A percentile compares a stretch with the other conserved stretches of the same genome.
Evolutionary conservation across 2,113 vertebrate genomes (phyloP).

Genomic region (Dolichotis patagonum): DNA sequence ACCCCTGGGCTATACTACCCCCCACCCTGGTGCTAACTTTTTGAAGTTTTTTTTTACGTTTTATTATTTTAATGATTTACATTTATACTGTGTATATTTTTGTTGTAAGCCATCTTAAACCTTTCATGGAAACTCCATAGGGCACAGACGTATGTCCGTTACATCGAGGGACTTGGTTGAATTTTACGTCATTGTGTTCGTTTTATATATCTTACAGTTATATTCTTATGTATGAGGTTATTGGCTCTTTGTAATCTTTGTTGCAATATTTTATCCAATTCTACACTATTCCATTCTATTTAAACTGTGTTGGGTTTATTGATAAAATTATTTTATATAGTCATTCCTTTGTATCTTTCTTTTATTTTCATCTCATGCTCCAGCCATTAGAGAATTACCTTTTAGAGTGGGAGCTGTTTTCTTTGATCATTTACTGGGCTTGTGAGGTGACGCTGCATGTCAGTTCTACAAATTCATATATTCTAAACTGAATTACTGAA

Average conservation of each 20-base stretch:
- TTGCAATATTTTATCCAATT: conserved; percentile 9
- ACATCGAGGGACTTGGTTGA: background rate
- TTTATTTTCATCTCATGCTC: background rate
- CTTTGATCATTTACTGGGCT: background rate
- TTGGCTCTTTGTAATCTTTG: background rate
- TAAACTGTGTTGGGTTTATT: conserved; percentile 6
- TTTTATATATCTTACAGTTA: background rate
- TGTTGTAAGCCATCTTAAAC: background rate
- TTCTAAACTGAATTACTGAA: background rate
- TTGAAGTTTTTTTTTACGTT: background rate
- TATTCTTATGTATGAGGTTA: background rate
- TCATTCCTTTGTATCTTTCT: background rate
- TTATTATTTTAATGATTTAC: background rate
- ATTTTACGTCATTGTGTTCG: background rate
- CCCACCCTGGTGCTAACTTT: background rate
- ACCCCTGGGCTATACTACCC: background rate
- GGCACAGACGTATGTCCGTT: background rate
- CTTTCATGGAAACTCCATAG: background rate
- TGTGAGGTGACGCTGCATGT: background rate
- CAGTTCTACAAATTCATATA: background rate
- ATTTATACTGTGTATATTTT: conserved; percentile 25
- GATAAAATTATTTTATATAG: background rate
- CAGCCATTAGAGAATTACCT: background rate
- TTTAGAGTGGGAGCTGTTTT: background rate
- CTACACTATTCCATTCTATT: background rate